Conservation (phyloP, 2,888 invertebrate genomes). For the Phaonia tiefii region DNA sequence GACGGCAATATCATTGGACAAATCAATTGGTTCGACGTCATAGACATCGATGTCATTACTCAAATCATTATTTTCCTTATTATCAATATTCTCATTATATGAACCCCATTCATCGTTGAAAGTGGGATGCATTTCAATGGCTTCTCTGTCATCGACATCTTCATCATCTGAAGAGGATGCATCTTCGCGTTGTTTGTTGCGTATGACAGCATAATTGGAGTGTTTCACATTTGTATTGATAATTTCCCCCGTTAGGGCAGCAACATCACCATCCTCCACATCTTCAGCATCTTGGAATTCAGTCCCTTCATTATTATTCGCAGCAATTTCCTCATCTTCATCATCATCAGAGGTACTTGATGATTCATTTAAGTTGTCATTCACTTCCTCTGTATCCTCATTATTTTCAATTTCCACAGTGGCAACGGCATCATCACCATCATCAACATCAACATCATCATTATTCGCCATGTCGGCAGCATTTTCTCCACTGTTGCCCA, state of each 20-base stretch:
- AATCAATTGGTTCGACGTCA: constrained; percentile 76
- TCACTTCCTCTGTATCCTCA: constrained; percentile 74
- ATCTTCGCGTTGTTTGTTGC: constrained; percentile 73
- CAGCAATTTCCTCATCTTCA: constrained; percentile 18
- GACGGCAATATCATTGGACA: constrained; percentile 80
- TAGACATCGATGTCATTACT: constrained; percentile 77
- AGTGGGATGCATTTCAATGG: constrained; percentile 72
- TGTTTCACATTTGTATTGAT: constrained; percentile 56
- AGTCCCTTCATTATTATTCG: constrained; percentile 44
- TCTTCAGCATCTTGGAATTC: constrained; percentile 47
- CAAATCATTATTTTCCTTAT: constrained; percentile 73
- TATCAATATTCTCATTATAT: constrained; percentile 66
- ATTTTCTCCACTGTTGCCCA: constrained; percentile 21
- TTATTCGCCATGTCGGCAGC: constrained; percentile 71
- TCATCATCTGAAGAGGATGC: constrained; percentile 75
- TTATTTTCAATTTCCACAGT: constrained; percentile 71
- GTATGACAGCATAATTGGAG: constrained; percentile 60
- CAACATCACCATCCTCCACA: constrained; percentile 39
- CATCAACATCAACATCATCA: constrained; percentile 71
- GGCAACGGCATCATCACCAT: constrained; percentile 59
- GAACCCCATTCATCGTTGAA: constrained; percentile 77
- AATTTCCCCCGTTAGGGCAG: constrained; percentile 40
- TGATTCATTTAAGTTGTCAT: constrained; percentile 73
- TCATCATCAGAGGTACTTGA: constrained; percentile 41
- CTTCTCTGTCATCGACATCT: constrained; percentile 67